Percentiles rank a stretch among this genome's conserved stretches.
phyloP scores from a whole-genome alignment of 2,113 vertebrate genomes.

The Oncorhynchus clarkii region DNA sequence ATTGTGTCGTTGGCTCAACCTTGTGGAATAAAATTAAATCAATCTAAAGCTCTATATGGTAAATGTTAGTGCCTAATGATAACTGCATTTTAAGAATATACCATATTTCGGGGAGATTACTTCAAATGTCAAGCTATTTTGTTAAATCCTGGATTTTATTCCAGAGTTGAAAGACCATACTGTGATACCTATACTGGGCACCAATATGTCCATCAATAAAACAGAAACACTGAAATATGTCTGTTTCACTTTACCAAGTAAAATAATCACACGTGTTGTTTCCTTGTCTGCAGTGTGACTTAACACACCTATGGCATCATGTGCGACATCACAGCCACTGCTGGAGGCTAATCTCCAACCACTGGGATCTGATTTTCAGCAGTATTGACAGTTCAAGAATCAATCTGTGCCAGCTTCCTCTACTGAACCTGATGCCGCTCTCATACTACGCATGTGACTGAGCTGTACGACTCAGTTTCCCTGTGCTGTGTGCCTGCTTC shows the following conservation, averaged over 20 bases:
- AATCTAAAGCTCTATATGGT: slow-evolving; percentile 32
- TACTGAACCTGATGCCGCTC: slow-evolving; percentile 55
- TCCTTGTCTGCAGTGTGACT: slow-evolving; percentile 24
- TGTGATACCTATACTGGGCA: background rate
- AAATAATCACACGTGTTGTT: background rate
- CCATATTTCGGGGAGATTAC: background rate
- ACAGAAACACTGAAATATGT: background rate
- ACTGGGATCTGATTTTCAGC: slow-evolving; percentile 55
- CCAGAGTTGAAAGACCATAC: background rate
- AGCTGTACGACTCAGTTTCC: slow-evolving; percentile 46
- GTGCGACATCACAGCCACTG: slow-evolving; percentile 39
- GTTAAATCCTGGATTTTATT: background rate
- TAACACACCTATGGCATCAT: slow-evolving; percentile 48
- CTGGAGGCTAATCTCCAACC: slow-evolving; percentile 52
- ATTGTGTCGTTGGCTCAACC: slow-evolving; percentile 51
- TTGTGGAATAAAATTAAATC: slow-evolving; percentile 44
- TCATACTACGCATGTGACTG: slow-evolving; percentile 49
- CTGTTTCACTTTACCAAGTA: background rate
- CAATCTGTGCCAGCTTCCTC: slow-evolving; percentile 63
- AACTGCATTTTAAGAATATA: background rate
- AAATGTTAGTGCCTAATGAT: slow-evolving; percentile 59
- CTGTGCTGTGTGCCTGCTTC: slow-evolving; percentile 52
- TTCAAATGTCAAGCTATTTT: background rate
- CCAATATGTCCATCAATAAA: background rate
- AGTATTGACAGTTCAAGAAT: slow-evolving; percentile 51